These are phyloP conservation scores for Melospiza georgiana DNA, from an alignment of 2,113 vertebrate genomes.

Conservation along the genomic window DNA sequence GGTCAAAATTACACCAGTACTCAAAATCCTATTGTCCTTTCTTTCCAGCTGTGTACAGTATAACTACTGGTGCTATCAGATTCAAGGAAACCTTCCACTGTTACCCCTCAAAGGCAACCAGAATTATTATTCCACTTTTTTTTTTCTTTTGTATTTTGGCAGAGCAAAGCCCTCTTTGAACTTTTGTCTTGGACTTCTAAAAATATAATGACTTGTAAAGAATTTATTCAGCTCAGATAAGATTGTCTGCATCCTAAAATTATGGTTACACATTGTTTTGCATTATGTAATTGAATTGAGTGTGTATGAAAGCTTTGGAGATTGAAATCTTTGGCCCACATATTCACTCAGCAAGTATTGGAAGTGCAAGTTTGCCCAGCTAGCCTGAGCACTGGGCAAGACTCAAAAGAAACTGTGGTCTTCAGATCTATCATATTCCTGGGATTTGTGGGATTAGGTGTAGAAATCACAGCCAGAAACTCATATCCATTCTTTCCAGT, in stretches of 20 bases:
- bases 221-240: background rate
- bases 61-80: background rate
- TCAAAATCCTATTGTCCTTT: background rate
- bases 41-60: background rate
- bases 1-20: background rate
- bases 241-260: background rate
- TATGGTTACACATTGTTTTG: background rate
- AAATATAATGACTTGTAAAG: background rate
- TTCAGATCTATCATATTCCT: background rate
- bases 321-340: background rate
- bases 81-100: background rate
- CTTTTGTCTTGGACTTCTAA: background rate
- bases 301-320: background rate
- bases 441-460: background rate
- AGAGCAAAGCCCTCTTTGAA: background rate
- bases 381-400: background rate
- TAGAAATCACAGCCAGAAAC: background rate
- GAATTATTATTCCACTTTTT: background rate
- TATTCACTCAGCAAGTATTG: background rate
- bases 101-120: background rate
- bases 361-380: background rate
- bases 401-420: background rate
- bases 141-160: background rate
- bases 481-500: background rate
- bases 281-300: background rate